Conservation (phyloP, 1,140 invertebrate species). For the Eumeta japonica region DNA sequence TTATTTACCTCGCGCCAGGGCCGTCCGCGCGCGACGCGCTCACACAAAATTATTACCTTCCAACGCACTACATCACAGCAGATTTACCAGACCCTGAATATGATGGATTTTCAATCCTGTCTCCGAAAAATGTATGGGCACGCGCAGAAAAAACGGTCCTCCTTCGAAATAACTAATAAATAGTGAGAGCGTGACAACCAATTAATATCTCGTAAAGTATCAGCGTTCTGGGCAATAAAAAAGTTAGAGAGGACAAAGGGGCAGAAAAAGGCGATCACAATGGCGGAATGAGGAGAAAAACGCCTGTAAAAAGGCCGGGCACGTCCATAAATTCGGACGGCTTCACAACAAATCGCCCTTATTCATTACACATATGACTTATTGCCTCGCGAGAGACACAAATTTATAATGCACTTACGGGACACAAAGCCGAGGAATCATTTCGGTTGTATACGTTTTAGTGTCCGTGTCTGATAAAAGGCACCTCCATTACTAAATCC, state of each 20-base stretch:
- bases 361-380: constrained; percentile 58
- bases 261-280: constrained; percentile 51
- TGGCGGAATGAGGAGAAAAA: constrained; percentile 45
- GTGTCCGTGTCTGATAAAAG: too few species aligned
- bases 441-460: too few species aligned
- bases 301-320: constrained; percentile 50
- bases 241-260: constrained; percentile 41
- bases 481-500: too few species aligned
- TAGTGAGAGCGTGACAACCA: constrained; percentile 50
- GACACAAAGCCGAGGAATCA: constrained; percentile 33
- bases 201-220: constrained; percentile 60
- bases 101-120: constrained; percentile 56
- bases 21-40: constrained; percentile 45
- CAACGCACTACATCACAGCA: constrained; percentile 50
- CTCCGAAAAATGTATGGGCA: constrained; percentile 34
- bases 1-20: constrained; percentile 49
- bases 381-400: constrained; percentile 30
- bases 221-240: constrained; percentile 50
- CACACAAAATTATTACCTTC: constrained; percentile 49
- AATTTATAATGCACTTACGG: constrained; percentile 48
- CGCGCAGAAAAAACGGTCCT: constrained; percentile 35
- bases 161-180: constrained; percentile 57
- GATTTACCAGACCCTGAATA: constrained; percentile 56
- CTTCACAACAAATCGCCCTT: constrained; percentile 60
- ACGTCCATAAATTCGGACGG: constrained; percentile 53